Conservation (phyloP, 1,140 invertebrate species). For the Aplysia californica region DNA sequence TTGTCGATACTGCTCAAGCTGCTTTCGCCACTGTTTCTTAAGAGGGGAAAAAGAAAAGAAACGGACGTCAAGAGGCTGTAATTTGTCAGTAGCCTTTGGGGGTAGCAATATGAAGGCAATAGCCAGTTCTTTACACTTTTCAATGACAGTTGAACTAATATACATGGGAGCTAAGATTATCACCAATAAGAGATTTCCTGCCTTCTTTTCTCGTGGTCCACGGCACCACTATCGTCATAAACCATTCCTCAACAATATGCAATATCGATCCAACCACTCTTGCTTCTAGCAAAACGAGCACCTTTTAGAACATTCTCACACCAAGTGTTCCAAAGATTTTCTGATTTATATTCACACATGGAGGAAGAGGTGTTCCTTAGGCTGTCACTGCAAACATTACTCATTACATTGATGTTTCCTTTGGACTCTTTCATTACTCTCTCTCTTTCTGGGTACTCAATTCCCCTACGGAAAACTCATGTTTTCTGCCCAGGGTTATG, state of each 20-base stretch:
- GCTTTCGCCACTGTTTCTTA: neutral
- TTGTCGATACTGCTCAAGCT: neutral
- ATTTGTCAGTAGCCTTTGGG: conserved; percentile 39
- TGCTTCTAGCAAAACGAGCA: conserved; percentile 49
- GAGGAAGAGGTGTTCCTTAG: conserved; percentile 54
- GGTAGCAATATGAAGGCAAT: conserved; percentile 39
- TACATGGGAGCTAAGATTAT: conserved; percentile 66
- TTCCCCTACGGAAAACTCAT: conserved; percentile 54
- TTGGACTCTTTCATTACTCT: conserved; percentile 60
- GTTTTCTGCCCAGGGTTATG: conserved; percentile 66
- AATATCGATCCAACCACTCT: conserved; percentile 63
- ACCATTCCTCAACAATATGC: conserved; percentile 59
- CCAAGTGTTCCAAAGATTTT: conserved; percentile 57
- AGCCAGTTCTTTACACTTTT: conserved; percentile 28
- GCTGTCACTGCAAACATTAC: conserved; percentile 27
- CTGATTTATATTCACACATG: conserved; percentile 62
- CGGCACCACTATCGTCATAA: conserved; percentile 43
- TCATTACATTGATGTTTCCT: conserved; percentile 21
- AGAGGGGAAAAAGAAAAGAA: neutral
- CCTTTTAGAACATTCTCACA: conserved; percentile 48
- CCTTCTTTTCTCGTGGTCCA: conserved; percentile 45
- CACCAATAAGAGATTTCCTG: conserved; percentile 63
- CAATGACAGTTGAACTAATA: conserved; percentile 33
- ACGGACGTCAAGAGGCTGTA: conserved; percentile 40
- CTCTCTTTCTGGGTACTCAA: conserved; percentile 62